These are phyloP conservation scores for Aphelocoma coerulescens DNA, from an alignment of 2,113 vertebrate genomes.

Conservation along the genomic window DNA sequence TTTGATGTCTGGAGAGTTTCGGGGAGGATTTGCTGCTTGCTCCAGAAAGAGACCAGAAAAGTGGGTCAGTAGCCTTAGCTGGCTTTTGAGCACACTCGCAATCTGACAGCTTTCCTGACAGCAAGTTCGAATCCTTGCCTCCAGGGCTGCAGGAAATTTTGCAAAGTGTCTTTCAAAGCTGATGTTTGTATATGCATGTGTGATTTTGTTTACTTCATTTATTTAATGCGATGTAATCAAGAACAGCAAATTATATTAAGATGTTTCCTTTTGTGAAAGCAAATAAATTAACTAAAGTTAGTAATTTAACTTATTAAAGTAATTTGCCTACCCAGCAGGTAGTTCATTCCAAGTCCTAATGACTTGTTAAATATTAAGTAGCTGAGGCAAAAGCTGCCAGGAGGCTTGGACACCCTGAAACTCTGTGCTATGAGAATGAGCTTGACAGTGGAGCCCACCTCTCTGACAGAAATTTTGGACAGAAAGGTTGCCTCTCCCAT, in stretches of 20 bases:
- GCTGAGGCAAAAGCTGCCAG: background rate
- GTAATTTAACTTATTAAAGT: conserved; percentile 51
- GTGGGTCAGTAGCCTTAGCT: conserved; percentile 43
- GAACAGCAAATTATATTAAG: conserved; percentile 19
- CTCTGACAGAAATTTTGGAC: background rate
- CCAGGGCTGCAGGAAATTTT: background rate
- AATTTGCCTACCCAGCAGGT: conserved; percentile 57
- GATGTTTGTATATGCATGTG: background rate
- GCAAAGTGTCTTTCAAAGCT: background rate
- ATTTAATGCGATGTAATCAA: background rate
- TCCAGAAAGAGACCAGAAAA: conserved; percentile 6
- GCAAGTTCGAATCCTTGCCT: background rate
- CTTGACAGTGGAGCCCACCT: background rate
- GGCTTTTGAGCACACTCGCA: background rate
- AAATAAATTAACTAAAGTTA: conserved; percentile 44
- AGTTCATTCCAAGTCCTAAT: conserved; percentile 6
- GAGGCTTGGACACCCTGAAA: background rate
- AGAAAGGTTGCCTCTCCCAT: background rate
- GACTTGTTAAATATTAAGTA: conserved; percentile 33
- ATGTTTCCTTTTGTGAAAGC: conserved; percentile 19
- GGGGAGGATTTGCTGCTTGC: background rate
- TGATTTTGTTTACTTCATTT: conserved; percentile 47
- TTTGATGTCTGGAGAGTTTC: conserved; percentile 31
- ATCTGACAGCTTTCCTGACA: background rate
- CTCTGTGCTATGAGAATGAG: background rate